Percentiles rank a stretch among this genome's conserved stretches.
Conservation (phyloP, 2,113 vertebrate species). For the Strix aluco region DNA sequence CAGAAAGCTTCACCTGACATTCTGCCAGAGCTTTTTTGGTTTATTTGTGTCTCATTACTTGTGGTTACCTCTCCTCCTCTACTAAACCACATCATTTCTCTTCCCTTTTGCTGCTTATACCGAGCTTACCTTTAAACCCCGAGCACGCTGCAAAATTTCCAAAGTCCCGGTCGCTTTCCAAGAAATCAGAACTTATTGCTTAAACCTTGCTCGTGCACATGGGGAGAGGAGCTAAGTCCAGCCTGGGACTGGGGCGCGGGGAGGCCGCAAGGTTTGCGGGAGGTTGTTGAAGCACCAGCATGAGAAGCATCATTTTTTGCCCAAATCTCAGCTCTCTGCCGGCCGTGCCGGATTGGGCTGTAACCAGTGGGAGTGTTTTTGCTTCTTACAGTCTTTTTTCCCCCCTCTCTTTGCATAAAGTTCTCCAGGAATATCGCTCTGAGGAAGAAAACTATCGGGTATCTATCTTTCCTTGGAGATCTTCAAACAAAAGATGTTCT, state of each 20-base stretch:
- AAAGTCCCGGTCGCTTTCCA: neutral
- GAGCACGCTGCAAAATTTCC: rapidly evolving
- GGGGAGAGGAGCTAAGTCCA: neutral
- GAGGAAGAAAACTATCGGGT: neutral
- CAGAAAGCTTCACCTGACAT: neutral
- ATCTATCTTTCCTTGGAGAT: neutral
- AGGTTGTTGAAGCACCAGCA: neutral
- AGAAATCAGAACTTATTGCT: neutral
- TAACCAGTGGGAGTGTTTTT: neutral
- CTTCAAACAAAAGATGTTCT: neutral
- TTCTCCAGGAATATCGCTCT: neutral
- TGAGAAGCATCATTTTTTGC: neutral
- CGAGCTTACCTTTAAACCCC: neutral
- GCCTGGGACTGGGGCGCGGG: neutral
- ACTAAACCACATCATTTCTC: neutral
- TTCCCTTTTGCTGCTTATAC: neutral
- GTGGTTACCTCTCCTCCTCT: no score
- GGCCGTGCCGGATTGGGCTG: neutral
- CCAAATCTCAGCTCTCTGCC: neutral
- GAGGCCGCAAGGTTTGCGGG: neutral
- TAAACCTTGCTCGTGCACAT: rapidly evolving
- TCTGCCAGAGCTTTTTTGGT: neutral
- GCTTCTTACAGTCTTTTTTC: neutral
- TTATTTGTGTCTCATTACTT: neutral
- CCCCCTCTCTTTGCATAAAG: neutral